Conservation (phyloP, 2,888 invertebrate genomes). For the Rhorus exstirpatorius region DNA sequence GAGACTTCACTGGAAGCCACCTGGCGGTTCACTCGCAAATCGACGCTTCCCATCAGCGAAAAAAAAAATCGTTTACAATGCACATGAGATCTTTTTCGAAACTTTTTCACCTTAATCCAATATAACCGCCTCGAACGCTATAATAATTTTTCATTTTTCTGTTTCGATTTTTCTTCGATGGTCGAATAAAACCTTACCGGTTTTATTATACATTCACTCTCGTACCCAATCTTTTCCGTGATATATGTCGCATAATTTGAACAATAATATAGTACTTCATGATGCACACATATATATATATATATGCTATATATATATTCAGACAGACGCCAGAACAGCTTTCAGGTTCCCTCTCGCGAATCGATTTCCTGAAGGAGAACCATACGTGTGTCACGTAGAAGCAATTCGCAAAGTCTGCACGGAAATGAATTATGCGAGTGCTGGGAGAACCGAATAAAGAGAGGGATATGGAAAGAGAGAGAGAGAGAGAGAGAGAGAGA, state of each 20-base stretch:
- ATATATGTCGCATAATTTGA: neutral
- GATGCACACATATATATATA: neutral
- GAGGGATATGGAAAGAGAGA: constrained; percentile 13
- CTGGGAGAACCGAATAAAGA: constrained; percentile 24
- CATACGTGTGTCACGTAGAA: constrained; percentile 65
- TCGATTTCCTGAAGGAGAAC: constrained; percentile 62
- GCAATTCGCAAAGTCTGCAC: constrained; percentile 61
- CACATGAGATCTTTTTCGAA: neutral
- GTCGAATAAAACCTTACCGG: neutral
- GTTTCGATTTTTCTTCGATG: neutral
- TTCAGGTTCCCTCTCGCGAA: constrained; percentile 29
- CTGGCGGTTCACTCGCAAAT: neutral
- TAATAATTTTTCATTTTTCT: neutral
- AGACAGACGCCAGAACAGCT: constrained; percentile 10
- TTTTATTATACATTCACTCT: neutral
- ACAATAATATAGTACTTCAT: neutral
- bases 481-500: constrained; percentile 14
- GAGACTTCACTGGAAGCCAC: neutral
- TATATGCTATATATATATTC: too few relatives aligned
- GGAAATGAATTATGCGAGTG: constrained; percentile 67
- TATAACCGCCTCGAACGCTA: too few relatives aligned
- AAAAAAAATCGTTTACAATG: too few relatives aligned
- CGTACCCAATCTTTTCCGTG: neutral
- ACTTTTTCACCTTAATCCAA: too few relatives aligned
- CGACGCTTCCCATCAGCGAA: too few relatives aligned